Conservation (phyloP, 1,140 invertebrate genomes). For the Acyrthosiphon pisum region DNA sequence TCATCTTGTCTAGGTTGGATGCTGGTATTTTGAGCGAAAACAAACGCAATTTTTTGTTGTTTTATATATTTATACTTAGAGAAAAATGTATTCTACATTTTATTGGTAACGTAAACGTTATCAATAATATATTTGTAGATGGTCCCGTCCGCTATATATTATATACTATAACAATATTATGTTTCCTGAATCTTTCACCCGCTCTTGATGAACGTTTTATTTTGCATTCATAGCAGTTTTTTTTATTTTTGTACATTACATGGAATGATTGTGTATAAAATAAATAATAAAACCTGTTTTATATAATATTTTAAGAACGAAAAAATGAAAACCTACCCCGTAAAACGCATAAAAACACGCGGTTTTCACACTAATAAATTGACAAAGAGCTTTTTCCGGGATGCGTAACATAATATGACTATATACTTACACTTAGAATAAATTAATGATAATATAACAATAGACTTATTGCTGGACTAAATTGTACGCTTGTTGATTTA, state of each 20-base stretch:
- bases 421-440: neutral
- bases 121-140: conserved; percentile 36
- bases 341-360: conserved; percentile 18
- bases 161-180: conserved; percentile 32
- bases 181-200: conserved; percentile 40
- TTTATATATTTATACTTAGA: conserved; percentile 45
- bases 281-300: neutral
- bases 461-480: conserved; percentile 4
- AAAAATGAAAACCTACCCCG: neutral
- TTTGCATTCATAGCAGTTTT: conserved; percentile 53
- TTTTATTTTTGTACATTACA: conserved; percentile 54
- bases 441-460: neutral
- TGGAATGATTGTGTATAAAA: conserved; percentile 47
- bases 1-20: conserved; percentile 62
- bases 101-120: conserved; percentile 34
- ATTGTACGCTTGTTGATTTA: conserved; percentile 31
- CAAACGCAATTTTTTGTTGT: conserved; percentile 50
- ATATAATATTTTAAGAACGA: conserved; percentile 25
- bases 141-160: conserved; percentile 49
- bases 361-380: neutral
- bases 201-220: conserved; percentile 55
- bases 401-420: neutral
- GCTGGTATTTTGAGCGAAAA: conserved; percentile 56
- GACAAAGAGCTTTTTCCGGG: neutral
- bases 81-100: conserved; percentile 28